Evolutionary conservation across 2,888 invertebrate species (phyloP).

Genomic region (Dioctria linearis): DNA sequence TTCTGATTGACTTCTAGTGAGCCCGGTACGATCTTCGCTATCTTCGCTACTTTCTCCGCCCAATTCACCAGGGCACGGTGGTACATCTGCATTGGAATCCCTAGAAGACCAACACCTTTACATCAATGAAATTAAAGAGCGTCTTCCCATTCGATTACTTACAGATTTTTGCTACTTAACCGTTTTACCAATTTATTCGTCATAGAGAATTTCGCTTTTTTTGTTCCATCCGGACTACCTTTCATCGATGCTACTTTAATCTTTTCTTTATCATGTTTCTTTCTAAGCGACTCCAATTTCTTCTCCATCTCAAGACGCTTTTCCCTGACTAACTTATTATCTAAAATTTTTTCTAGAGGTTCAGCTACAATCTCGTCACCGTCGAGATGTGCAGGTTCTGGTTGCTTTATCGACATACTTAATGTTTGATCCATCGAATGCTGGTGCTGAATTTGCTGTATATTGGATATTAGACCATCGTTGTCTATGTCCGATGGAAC

Average conservation of each 20-base stretch:
- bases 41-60: slow-evolving; percentile 70
- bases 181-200: slow-evolving; percentile 83
- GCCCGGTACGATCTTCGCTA: slow-evolving; percentile 66
- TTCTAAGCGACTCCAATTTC: slow-evolving; percentile 85
- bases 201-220: slow-evolving; percentile 81
- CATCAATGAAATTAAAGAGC: slow-evolving; percentile 51
- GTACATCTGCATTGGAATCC: slow-evolving; percentile 69
- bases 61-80: slow-evolving; percentile 72
- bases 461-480: slow-evolving; percentile 56
- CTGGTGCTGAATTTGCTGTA: slow-evolving; percentile 66
- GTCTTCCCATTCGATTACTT: slow-evolving; percentile 67
- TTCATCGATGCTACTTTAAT: slow-evolving; percentile 75
- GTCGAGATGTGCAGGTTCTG: slow-evolving; percentile 67
- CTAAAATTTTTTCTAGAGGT: slow-evolving; percentile 83
- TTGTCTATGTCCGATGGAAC: slow-evolving; percentile 62
- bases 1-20: slow-evolving; percentile 78
- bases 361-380: slow-evolving; percentile 78
- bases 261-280: slow-evolving; percentile 87
- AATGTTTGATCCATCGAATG: slow-evolving; percentile 69
- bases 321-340: slow-evolving; percentile 86
- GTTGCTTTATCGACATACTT: slow-evolving; percentile 65
- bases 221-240: slow-evolving; percentile 76
- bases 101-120: slow-evolving; percentile 62
- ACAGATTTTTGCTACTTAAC: slow-evolving; percentile 85
- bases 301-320: slow-evolving; percentile 88